These are phyloP conservation scores for Diachrysia chrysitis DNA, from an alignment of 2,888 invertebrate species.

Conservation along the genomic window DNA sequence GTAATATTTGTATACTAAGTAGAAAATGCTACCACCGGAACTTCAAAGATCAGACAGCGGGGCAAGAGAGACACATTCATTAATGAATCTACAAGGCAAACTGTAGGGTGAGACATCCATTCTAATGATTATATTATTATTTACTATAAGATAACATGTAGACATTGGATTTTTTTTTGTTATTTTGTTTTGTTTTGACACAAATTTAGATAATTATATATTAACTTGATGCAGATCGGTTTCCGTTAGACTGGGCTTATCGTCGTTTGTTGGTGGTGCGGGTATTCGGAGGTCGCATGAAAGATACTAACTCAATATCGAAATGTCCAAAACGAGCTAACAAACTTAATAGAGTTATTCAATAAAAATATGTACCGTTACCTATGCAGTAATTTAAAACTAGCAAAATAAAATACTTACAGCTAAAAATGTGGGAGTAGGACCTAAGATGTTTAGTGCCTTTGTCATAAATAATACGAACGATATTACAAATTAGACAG, in stretches of 20 bases:
- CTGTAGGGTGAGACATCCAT: constrained; percentile 41
- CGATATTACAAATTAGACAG: constrained; percentile 61
- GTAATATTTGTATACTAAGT: constrained; percentile 10
- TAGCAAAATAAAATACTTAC: constrained; percentile 46
- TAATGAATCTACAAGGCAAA: constrained; percentile 29
- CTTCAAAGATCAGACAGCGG: constrained; percentile 19
- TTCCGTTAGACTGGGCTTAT: constrained; percentile 60
- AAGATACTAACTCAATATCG: constrained; percentile 17
- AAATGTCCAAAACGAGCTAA: constrained; percentile 22
- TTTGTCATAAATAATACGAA: constrained; percentile 35
- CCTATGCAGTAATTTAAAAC: constrained; percentile 27
- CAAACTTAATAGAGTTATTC: constrained; percentile 31
- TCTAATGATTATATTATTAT: constrained; percentile 42
- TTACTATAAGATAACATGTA: constrained; percentile 45
- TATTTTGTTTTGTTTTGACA: constrained; percentile 48
- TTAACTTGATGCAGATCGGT: constrained; percentile 21
- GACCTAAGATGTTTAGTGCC: constrained; percentile 38
- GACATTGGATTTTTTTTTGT: constrained; percentile 31
- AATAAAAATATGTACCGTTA: constrained; percentile 28
- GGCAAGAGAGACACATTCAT: constrained; percentile 25
- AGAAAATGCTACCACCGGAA: constrained; percentile 9
- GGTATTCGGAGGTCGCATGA: constrained; percentile 19
- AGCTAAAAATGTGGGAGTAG: constrained; percentile 34
- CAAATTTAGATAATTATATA: constrained; percentile 30
- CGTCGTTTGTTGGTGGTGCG: constrained; percentile 34